Percentiles rank a stretch among this genome's conserved stretches.
Conservation (phyloP, 1,140 invertebrate species). For the Neuroterus valhalla region DNA sequence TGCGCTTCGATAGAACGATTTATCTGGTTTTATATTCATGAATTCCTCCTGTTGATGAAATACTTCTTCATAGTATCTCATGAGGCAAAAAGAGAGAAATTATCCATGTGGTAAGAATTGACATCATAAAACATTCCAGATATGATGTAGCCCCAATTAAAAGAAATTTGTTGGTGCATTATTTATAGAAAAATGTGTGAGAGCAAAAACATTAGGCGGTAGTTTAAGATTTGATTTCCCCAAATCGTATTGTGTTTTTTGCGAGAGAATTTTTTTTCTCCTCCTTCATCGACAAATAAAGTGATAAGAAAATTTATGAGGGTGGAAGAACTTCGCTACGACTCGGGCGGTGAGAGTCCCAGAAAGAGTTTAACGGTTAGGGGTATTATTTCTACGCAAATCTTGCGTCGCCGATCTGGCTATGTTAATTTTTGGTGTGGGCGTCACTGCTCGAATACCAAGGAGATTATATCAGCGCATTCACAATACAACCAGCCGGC, state of each 20-base stretch:
- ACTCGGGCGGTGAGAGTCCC: not conserved
- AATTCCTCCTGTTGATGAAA: not conserved
- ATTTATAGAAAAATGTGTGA: too few relatives aligned
- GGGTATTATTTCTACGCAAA: conserved; percentile 47
- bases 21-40: not conserved
- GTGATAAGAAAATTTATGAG: conserved; percentile 27
- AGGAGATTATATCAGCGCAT: conserved; percentile 53
- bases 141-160: too few relatives aligned
- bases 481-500: conserved; percentile 38
- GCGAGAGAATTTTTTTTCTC: too few relatives aligned
- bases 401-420: conserved; percentile 45
- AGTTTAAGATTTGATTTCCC: too few relatives aligned
- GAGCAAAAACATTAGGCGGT: too few relatives aligned
- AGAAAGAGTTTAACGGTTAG: not conserved
- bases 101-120: too few relatives aligned
- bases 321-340: not conserved
- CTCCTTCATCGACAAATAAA: not conserved
- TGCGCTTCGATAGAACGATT: conserved; percentile 10
- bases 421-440: conserved; percentile 60
- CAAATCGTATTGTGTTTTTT: too few relatives aligned
- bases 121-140: too few relatives aligned
- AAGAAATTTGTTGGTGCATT: too few relatives aligned
- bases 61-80: too few relatives aligned
- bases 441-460: conserved; percentile 55
- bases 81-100: too few relatives aligned